Base-by-base conservation (phyloP, 2,797 vertebrate genomes). In the Meriones psammophilus region DNA sequence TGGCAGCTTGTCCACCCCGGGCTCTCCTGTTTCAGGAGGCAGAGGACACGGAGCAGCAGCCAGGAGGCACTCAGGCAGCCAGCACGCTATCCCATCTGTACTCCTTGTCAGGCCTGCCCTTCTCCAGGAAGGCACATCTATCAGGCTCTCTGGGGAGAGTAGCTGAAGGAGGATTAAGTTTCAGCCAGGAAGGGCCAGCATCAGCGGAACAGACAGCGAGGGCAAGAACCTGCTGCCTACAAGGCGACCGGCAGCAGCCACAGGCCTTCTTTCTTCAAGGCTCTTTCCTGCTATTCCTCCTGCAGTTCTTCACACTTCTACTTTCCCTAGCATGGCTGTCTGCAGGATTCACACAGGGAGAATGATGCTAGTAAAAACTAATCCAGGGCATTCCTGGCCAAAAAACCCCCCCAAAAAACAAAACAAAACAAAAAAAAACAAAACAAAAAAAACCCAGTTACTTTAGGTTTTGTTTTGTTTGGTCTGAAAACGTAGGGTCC, bases 141-240 rank as follows among this genome's bases (percentile, higher is more conserved):
- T 64, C 66, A 89, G 56, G 64, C 28, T 89, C 88, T 92, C 84
- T 58, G 73, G 95, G 89, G 90, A 95, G 91, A 73, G n/a, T 8
- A 6, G 13, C 73, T 36, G 68, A 88, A 71, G 86, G 36, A 39
- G 64, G 36, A 91, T 4, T 54, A 39, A 86, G 85, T 86, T 93
- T 93, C 92, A 60, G 39, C 62, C 69, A 73, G 30, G 81, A 97
- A 91, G 77, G 86, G 46, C n/a, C 95, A 56, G 64, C 14, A 10
- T 76, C 1, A 12, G 74, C 60, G 73, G 71, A 73, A 76, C 58
- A 85, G 62, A 84, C 76, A 66, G 80, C 13, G 0, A 88, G 56
- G 64, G 62, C 28, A 22, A 26, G 58, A 28, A 93, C 80, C 76
- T 66, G 71, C 58, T 46, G 42, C 42, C n/a, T 20, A 12, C 39